Percentiles rank a stretch among this genome's conserved stretches.
phyloP scores from a whole-genome alignment of 2,888 invertebrate species.

The Folsomia candida region DNA sequence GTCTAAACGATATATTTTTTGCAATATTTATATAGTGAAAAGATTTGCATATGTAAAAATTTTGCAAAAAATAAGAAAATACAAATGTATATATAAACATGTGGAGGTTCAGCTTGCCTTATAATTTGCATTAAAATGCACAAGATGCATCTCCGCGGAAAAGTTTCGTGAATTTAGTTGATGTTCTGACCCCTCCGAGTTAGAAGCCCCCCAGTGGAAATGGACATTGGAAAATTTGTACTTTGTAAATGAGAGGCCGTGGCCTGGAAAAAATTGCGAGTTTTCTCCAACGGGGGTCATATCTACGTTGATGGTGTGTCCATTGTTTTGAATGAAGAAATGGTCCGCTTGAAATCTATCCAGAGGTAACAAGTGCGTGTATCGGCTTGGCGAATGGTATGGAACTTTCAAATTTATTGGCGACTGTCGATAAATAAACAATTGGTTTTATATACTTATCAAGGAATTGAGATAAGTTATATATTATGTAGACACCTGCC shows the following conservation, averaged over 20 bases:
- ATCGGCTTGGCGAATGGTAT: neutral
- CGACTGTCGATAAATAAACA: no score
- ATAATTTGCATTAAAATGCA: neutral
- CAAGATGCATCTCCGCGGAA: conserved; percentile 1
- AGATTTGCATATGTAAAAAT: no score
- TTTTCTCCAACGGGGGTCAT: neutral
- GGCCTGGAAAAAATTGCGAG: neutral
- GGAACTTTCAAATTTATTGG: neutral
- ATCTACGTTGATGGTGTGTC: neutral
- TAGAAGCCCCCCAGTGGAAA: neutral
- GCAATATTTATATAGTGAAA: neutral
- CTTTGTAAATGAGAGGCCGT: neutral
- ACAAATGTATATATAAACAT: no score
- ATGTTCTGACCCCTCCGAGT: neutral
- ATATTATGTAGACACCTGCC: no score
- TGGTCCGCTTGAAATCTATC: neutral
- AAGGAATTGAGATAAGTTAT: no score
- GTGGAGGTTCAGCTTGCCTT: neutral
- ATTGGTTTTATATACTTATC: no score
- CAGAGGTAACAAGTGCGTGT: neutral
- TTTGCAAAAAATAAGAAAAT: no score
- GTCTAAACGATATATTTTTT: neutral
- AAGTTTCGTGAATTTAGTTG: neutral
- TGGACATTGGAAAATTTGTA: neutral
- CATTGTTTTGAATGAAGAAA: conserved; percentile 8